Evolutionary conservation across 2,797 vertebrate genomes (phyloP).

Genomic region (Sebastes nivosus): DNA sequence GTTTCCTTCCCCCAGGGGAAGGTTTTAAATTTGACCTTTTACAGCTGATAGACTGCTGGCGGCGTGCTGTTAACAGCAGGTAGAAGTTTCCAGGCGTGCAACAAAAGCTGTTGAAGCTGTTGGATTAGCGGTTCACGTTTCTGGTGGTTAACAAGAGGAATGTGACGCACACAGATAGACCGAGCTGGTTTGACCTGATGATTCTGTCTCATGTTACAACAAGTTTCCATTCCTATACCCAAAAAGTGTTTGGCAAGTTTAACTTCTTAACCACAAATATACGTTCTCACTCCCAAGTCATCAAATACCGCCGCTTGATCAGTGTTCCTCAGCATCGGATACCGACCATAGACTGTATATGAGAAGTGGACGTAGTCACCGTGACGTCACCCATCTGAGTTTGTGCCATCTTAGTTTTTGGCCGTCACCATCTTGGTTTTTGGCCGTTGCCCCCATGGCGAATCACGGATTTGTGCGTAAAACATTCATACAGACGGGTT

Average conservation of each 20-base stretch:
- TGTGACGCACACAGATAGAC: neutral
- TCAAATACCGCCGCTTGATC: too few relatives aligned
- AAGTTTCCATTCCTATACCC: neutral
- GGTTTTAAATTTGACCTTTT: neutral
- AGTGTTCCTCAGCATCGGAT: too few relatives aligned
- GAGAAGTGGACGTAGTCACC: too few relatives aligned
- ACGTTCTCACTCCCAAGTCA: too few relatives aligned
- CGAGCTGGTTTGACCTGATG: neutral
- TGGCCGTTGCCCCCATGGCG: rapidly evolving
- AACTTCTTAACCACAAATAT: neutral
- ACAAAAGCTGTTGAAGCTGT: too few relatives aligned
- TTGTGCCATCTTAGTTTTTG: too few relatives aligned
- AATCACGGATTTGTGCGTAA: too few relatives aligned
- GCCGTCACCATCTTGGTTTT: too few relatives aligned
- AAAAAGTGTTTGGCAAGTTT: neutral
- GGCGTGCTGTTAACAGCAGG: too few relatives aligned
- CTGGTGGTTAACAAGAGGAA: neutral
- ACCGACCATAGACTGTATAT: too few relatives aligned
- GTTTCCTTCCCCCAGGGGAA: neutral
- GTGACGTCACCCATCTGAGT: too few relatives aligned
- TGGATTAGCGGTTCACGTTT: neutral
- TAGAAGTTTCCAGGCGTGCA: neutral
- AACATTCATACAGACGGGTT: too few relatives aligned
- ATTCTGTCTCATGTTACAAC: neutral
- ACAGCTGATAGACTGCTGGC: neutral